Evolutionary conservation across 2,113 vertebrate species (phyloP), one percentile per base, ranked within the genome.

Genomic region (Sciurus niger): DNA sequence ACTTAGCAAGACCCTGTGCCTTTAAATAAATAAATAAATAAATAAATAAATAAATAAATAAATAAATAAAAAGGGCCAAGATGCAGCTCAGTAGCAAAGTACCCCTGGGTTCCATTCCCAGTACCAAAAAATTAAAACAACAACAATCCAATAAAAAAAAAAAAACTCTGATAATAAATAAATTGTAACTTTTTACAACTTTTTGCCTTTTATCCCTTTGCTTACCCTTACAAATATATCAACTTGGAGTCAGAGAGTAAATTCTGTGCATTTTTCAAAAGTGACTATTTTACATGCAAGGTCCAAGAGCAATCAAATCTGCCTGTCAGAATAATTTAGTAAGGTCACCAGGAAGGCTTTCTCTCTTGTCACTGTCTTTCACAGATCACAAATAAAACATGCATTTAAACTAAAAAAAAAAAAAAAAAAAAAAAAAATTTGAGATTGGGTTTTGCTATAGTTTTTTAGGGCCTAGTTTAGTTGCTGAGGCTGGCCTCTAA

Each of bases 201-300:
- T 76, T 72, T 70, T 83, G 37, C 34, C 79, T 1, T 92, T 65
- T 94, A 72, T 70, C n/a, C 32, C n/a, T 48, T 92, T 89, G 34
- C 4, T 8, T 78, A 28, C 48, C 30, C 46, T 93, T 68, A 55
- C 3, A 90, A 46, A 48, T 37, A 12, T 55, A 94, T 93, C 73
- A 85, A 28, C 67, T 78, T 53, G 28, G 95, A 79, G 16, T 40
- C 58, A 84, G 14, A 96, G 14, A 65, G 28, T 18, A 34, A 88
- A 67, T 84, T 34, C 24, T 90, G 60, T 28, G 14, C 20, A 37
- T 77, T 90, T 96, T 85, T 70, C 37, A 74, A 93, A 96, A 53
- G 43, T 53, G 73, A 93, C 30, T 82, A 85, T 89, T 93, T 96
- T 96, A 77, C 43, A 83, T 18, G 85, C 77, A 65, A 95, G 14